Evolutionary conservation across 2,797 vertebrate species (phyloP), one percentile per base, ranked within the genome.

Genomic region (Poeciliopsis infans): DNA sequence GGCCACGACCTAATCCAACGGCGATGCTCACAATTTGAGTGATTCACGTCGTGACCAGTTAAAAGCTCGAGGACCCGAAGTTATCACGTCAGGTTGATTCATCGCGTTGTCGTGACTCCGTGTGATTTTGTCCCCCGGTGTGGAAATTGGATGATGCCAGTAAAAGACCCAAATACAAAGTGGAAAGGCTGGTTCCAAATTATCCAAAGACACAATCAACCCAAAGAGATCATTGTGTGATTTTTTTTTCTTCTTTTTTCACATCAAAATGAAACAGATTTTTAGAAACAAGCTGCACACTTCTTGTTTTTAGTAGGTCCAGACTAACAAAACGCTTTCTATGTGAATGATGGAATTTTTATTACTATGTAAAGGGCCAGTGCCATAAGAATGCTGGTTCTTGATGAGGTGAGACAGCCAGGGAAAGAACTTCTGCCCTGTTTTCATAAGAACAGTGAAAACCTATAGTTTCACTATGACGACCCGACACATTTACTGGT

Each of bases 21-120:
- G 81, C 79, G 70, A 36, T 12, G 55, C 86, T 91, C 69, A 78
- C 69, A 78, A 85, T 78, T 73, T 75, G 76, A 75, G 64, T 93
- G 92, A 95, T 90, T 94, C 82, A 90, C 86, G 85, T 84, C 70
- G 20, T 78, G 85, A 89, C 72, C 86, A 85, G 90, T 90, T 85
- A 85, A 85, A 89, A 88, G 84, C 88, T 45, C 3, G 23, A 70
- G 2, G 25, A 70, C n/a, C 36, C 23, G 0, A 69, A 69, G 66
- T 43, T n/a, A 43, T 69, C 66, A 0, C 12, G 28, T n/a, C 7
- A n/a, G 12, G 18, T 69, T 43, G 10, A 69, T 69, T 69, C 4
- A n/a, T n/a, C 18, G 5, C 18, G n/a, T 43, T n/a, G 36, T 12
- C 36, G 4, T 41, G 8, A 68, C 64, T 69, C 39, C 2, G 2